Percentiles rank a stretch among this genome's conserved stretches.
These are phyloP conservation scores for Tiaroga cobitis DNA, from an alignment of 2,797 vertebrate genomes.

Conservation along the genomic window DNA sequence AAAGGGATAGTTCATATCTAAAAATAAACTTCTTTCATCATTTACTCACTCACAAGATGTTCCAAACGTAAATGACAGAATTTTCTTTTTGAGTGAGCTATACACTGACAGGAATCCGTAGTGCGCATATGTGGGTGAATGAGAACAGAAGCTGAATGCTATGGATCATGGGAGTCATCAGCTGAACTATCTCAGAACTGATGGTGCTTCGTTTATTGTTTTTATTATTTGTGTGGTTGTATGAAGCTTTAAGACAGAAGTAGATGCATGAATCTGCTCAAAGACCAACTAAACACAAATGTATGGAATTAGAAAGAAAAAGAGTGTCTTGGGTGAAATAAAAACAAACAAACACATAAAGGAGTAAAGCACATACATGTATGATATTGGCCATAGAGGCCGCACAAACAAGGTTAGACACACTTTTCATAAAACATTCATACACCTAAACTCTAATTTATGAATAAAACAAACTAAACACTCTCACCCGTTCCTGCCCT, in stretches of 20 bases:
- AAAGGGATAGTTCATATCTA: not conserved
- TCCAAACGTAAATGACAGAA: not conserved
- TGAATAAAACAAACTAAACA: not conserved
- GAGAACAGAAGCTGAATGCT: not conserved
- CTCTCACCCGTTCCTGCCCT: conserved; percentile 93
- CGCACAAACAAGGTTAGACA: not conserved
- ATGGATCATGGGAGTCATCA: not conserved
- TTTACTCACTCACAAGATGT: not conserved
- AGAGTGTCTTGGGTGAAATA: no score
- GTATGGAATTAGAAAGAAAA: no score
- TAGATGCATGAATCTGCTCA: not conserved
- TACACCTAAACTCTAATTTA: not conserved
- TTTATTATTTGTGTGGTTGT: not conserved
- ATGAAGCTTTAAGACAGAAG: not conserved
- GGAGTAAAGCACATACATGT: no score
- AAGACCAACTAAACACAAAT: not conserved
- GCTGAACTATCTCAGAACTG: not conserved
- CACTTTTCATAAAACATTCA: not conserved
- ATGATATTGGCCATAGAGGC: not conserved
- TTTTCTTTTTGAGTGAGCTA: not conserved
- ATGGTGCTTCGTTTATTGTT: not conserved
- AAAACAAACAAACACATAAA: no score
- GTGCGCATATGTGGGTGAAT: not conserved
- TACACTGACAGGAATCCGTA: not conserved
- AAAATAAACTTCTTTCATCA: not conserved